A percentile compares a stretch with the other conserved stretches of the same genome.
These are phyloP conservation scores for Chloropsis hardwickii DNA, from an alignment of 2,113 vertebrate genomes.

Conservation along the genomic window DNA sequence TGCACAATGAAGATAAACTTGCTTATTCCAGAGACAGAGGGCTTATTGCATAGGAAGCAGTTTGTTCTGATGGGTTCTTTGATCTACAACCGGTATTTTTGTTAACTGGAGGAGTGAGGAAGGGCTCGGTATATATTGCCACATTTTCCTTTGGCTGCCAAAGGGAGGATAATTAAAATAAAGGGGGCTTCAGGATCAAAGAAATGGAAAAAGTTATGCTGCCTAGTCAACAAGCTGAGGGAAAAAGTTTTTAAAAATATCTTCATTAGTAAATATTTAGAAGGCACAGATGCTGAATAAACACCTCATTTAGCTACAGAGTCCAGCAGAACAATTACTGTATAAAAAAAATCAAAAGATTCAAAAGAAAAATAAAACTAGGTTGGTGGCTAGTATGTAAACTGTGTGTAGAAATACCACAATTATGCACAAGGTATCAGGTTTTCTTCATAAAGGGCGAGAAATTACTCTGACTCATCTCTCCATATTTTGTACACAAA, in stretches of 20 bases:
- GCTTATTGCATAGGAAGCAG: constrained; percentile 63
- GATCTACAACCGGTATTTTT: constrained; percentile 6
- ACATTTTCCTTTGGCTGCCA: background rate
- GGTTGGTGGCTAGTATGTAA: constrained; percentile 20
- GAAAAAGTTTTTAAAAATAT: background rate
- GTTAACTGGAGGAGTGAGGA: constrained; percentile 31
- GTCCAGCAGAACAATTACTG: constrained; percentile 1
- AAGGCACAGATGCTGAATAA: constrained; percentile 43
- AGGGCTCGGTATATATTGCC: background rate
- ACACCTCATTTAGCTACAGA: constrained; percentile 25
- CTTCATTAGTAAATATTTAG: constrained; percentile 63
- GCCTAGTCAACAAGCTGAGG: background rate
- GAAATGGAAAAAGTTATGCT: background rate
- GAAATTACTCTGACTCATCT: constrained; percentile 45
- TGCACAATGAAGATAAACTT: constrained; percentile 69
- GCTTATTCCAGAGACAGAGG: constrained; percentile 65
- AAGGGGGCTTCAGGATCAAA: constrained; percentile 20
- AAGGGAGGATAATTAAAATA: constrained; percentile 34
- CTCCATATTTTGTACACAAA: constrained; percentile 29
- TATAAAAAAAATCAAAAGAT: constrained; percentile 31
- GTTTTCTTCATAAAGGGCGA: constrained; percentile 34
- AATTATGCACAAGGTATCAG: constrained; percentile 20
- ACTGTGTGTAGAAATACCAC: constrained; percentile 8
- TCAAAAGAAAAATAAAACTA: constrained; percentile 37
- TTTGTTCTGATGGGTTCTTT: constrained; percentile 58